Percentiles rank a stretch among this genome's conserved stretches.
Evolutionary conservation across 2,888 invertebrate genomes (phyloP).

Genomic region (Cryptocephalus moraei): DNA sequence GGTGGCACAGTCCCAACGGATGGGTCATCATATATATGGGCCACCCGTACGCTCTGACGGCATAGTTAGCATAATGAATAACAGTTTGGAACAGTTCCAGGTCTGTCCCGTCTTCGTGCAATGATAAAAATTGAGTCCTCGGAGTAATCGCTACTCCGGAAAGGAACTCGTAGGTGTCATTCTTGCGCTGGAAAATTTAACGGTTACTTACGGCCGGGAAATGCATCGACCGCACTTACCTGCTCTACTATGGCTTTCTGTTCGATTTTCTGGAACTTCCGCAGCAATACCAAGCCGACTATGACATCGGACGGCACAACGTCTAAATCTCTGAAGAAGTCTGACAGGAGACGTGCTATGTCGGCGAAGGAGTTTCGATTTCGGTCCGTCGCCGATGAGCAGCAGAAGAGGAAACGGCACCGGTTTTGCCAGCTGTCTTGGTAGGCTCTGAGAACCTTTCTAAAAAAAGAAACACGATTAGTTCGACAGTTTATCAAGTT

Average conservation of each 20-base stretch:
- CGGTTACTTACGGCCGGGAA: no score
- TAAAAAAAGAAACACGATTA: slow-evolving; percentile 31
- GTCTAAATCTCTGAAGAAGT: slow-evolving; percentile 80
- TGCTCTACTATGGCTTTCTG: slow-evolving; percentile 63
- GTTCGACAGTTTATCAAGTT: no score
- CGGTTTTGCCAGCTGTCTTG: slow-evolving; percentile 83
- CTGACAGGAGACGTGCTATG: slow-evolving; percentile 71
- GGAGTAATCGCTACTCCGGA: slow-evolving; percentile 79
- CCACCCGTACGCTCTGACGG: slow-evolving; percentile 81
- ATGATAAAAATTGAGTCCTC: slow-evolving; percentile 66
- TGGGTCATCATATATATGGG: slow-evolving; percentile 71
- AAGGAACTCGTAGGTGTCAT: slow-evolving; percentile 76
- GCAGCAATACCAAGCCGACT: slow-evolving; percentile 68
- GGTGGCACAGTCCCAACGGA: slow-evolving; percentile 57
- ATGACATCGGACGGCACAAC: slow-evolving; percentile 82
- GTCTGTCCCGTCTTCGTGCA: slow-evolving; percentile 63
- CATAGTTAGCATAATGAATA: slow-evolving; percentile 77
- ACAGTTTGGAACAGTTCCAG: slow-evolving; percentile 60
- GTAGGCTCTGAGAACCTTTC: slow-evolving; percentile 77
- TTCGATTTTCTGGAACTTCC: slow-evolving; percentile 72
- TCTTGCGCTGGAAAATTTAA: slow-evolving; percentile 49
- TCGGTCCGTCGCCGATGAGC: slow-evolving; percentile 66
- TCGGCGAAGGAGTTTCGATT: slow-evolving; percentile 77
- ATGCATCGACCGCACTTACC: slow-evolving; percentile 29
- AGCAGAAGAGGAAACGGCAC: slow-evolving; percentile 72